Evolutionary conservation across 2,797 vertebrate species (phyloP), one percentile per base, ranked within the genome.

Genomic region (Meriones psammophilus): DNA sequence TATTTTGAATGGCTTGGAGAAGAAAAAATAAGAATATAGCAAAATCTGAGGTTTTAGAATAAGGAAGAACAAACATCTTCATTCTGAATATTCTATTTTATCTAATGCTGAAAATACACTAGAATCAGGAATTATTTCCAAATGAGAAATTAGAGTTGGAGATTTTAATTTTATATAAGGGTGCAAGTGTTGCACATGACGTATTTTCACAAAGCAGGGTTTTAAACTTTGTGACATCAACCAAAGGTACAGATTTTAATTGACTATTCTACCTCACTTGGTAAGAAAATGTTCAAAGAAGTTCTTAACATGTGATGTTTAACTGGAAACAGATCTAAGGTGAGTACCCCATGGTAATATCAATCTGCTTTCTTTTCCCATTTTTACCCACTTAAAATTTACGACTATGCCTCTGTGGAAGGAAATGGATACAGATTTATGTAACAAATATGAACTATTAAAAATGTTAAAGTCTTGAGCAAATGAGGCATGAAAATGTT

Each of bases 391-490:
- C 66, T 54, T 89, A 39, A 9, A 84, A 58, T 73, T 89, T 81
- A 12, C 22, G 18, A 73, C 24, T 42, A 26, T 88, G 71, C 22
- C 58, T 94, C 24, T 92, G 89, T 89, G 36, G 68, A 73, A 92
- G 22, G 74, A 50, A 96, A 94, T 74, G 17, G 26, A 18, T 73
- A 81, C 28, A 78, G 76, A 78, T 85, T 13, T 26, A 69, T 42
- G 9, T 5, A 77, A 92, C 76, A 94, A 60, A 88, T 64, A 62
- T 15, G 9, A 80, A 77, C 28, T 86, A 94, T 92, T 83, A 84
- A 91, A 94, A 95, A 83, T 89, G 36, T 89, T 95, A 92, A 88
- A 78, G 76, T 95, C 62, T 74, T 74, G 88, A 95, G 28, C 60
- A 95, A 94, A 79, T 95, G 85, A 94, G 66, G 71, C 92, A 88